These are phyloP conservation scores for Apantesis nais DNA, from an alignment of 2,888 invertebrate genomes.

Conservation along the genomic window DNA sequence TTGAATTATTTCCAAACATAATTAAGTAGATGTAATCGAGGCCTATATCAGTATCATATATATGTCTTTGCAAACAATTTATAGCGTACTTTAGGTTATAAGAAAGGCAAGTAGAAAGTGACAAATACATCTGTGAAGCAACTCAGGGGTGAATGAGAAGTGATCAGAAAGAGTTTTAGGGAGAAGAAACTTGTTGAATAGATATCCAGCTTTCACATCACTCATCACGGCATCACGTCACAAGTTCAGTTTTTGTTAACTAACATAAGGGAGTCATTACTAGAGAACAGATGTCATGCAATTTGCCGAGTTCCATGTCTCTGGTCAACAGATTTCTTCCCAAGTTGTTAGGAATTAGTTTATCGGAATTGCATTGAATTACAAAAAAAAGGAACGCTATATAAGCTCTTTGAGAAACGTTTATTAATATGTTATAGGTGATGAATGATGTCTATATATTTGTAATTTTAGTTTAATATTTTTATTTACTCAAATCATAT, in stretches of 20 bases:
- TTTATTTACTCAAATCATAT: too few relatives aligned
- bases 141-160: not conserved
- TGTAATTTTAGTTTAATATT: too few relatives aligned
- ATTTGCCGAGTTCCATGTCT: not conserved
- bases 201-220: not conserved
- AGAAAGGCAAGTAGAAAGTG: conserved; percentile 10
- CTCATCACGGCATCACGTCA: not conserved
- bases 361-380: not conserved
- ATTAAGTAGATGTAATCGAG: conserved; percentile 15
- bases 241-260: not conserved
- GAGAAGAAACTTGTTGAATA: conserved; percentile 4
- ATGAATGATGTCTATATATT: too few relatives aligned
- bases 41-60: conserved; percentile 34
- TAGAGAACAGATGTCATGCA: not conserved
- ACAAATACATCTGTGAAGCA: conserved; percentile 6
- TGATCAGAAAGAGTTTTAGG: conserved; percentile 20
- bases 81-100: conserved; percentile 29
- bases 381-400: not conserved
- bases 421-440: not conserved
- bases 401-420: not conserved
- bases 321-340: too few relatives aligned
- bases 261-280: too few relatives aligned
- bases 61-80: conserved; percentile 15
- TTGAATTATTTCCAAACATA: not conserved
- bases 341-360: not conserved